Evolutionary conservation across 1,140 invertebrate genomes (phyloP), one percentile per base, ranked within the genome.

Genomic region (Drosophila melanogaster): DNA sequence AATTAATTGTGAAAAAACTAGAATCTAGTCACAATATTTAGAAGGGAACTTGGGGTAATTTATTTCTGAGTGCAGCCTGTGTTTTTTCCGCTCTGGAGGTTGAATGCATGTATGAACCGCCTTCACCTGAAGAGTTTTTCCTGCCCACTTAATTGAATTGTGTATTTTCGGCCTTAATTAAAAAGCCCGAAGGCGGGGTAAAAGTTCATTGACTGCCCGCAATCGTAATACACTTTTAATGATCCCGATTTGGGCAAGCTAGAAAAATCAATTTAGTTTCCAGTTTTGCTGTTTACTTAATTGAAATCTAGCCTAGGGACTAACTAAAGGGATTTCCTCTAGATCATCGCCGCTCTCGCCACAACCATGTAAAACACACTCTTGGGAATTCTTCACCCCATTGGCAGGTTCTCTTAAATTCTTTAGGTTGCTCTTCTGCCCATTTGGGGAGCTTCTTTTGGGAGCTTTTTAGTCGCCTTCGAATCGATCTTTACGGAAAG

Each of bases 251-350:
- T 14, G 19, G 38, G 53, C 47, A 61, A 70, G 44, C 40, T 53
- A 55, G 61, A 47, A 43, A 65, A 86, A 79, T 78, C 60, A 66
- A 78, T 87, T 83, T 49, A 59, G 66, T 77, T 66, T 65, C 15
- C 46, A 49, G 19, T 3, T 44, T 74, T 59, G 60, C 30, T 72
- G 74, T 86, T 89, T 79, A 77, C 47, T 76, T 83, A 87, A 89
- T 79, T 79, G 61, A 47, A 56, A 50, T 56, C 43, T 55, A 19
- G 60, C 51, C 41, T 49, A 14, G 50, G 46, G 30, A 40, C 69
- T 14, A 35, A 33, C 17, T 30, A 22, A 12, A 60, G 57, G 56
- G 40, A 55, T 40, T 54, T 70, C 15, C 26, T 35, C 5, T 12
- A 33, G 26, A 26, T 12, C 10, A 26, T 4, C 47, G 24, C 47